A percentile compares a stretch with the other conserved stretches of the same genome.
Conservation (phyloP, 2,113 vertebrate genomes). For the Tichodroma muraria region DNA sequence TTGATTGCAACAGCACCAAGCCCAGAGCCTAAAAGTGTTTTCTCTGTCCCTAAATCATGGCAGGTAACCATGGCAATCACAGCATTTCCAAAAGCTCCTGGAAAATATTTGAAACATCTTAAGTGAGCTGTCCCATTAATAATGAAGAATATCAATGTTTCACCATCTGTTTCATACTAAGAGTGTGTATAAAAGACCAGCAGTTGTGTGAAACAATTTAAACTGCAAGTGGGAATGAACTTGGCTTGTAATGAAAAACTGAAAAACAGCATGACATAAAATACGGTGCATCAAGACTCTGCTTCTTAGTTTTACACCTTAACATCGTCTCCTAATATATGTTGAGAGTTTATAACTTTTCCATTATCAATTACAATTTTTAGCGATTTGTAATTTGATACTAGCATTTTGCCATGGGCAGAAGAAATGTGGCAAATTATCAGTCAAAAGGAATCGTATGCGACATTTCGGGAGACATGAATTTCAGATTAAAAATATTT, state of each 20-base stretch:
- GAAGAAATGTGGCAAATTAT: background rate
- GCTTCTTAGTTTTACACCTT: background rate
- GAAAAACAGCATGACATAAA: background rate
- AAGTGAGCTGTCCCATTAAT: background rate
- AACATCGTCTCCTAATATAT: background rate
- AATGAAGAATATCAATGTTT: background rate
- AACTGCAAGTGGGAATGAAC: background rate
- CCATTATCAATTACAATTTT: background rate
- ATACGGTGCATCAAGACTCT: background rate
- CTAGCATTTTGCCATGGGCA: background rate
- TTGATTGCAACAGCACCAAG: background rate
- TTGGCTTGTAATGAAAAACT: background rate
- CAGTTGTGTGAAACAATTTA: background rate
- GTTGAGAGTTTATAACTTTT: background rate
- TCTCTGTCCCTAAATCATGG: background rate
- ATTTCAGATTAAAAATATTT: background rate
- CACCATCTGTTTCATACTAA: constrained; percentile 7
- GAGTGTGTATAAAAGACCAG: background rate
- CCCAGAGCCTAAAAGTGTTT: background rate
- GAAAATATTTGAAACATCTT: background rate
- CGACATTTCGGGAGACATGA: background rate
- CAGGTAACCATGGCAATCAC: constrained; percentile 9
- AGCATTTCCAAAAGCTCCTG: background rate
- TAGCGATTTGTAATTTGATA: background rate
- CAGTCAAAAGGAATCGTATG: background rate